A percentile compares a stretch with the other conserved stretches of the same genome.
Evolutionary conservation across 2,888 invertebrate species (phyloP).

Genomic region (Arctia plantaginis): DNA sequence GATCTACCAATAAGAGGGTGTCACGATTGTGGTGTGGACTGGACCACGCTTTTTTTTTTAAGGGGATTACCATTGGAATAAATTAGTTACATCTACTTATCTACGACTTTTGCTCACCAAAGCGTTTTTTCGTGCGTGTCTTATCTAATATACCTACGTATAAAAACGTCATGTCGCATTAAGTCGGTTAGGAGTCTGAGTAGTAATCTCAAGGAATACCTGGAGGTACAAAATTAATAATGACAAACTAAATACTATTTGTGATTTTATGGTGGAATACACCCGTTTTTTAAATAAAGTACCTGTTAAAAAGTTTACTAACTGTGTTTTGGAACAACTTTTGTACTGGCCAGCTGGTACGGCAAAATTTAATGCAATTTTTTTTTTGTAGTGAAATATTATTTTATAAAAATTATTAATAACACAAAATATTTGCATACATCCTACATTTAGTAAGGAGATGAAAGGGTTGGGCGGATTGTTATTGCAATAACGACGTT

Average conservation of each 20-base stretch:
- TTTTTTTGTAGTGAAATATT: not conserved
- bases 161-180: not conserved
- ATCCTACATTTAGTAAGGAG: not conserved
- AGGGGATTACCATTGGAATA: slow-evolving; percentile 37
- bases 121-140: slow-evolving; percentile 3
- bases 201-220: not conserved
- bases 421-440: not conserved
- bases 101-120: slow-evolving; percentile 21
- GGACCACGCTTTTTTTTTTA: slow-evolving; percentile 35
- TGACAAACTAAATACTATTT: not conserved
- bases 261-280: too few relatives aligned
- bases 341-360: not conserved
- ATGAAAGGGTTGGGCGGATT: not conserved
- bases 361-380: not conserved
- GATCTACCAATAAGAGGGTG: slow-evolving; percentile 69
- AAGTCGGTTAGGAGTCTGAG: not conserved
- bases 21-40: slow-evolving; percentile 36
- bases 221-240: too few relatives aligned
- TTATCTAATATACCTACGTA: not conserved
- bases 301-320: too few relatives aligned
- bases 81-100: slow-evolving; percentile 37
- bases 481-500: not conserved
- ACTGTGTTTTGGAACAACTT: too few relatives aligned
- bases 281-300: too few relatives aligned
- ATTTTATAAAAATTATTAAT: not conserved